Evolutionary conservation across 1,140 invertebrate genomes (phyloP).

Genomic region (Sesamia nonagrioides): DNA sequence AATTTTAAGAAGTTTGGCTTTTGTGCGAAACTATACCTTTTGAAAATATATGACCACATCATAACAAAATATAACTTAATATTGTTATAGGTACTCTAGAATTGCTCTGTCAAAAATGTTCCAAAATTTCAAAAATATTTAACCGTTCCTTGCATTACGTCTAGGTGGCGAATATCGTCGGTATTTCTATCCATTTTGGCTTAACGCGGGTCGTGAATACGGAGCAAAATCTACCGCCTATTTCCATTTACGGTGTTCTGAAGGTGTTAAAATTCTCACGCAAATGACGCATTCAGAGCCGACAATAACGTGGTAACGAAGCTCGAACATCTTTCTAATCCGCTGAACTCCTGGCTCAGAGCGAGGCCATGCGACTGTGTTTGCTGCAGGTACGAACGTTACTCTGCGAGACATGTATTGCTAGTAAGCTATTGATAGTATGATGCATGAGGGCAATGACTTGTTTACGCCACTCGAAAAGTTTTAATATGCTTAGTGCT

Average conservation of each 20-base stretch:
- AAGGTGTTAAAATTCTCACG: conserved; percentile 38
- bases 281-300: conserved; percentile 40
- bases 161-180: conserved; percentile 32
- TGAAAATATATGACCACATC: background rate
- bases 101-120: conserved; percentile 25
- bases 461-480: conserved; percentile 74
- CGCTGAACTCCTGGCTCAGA: conserved; percentile 2
- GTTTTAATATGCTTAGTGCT: conserved; percentile 67
- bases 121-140: conserved; percentile 37
- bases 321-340: conserved; percentile 32
- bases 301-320: conserved; percentile 22
- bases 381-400: conserved; percentile 20
- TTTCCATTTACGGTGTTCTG: conserved; percentile 33
- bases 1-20: conserved; percentile 33
- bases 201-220: conserved; percentile 13
- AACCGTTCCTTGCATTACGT: conserved; percentile 16
- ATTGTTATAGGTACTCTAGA: conserved; percentile 38
- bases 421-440: conserved; percentile 16
- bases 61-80: conserved; percentile 29
- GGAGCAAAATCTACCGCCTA: conserved; percentile 14
- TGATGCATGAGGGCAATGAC: conserved; percentile 43
- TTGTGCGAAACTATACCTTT: conserved; percentile 20
- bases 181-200: conserved; percentile 37
- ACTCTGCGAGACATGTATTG: too few species aligned
- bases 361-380: conserved; percentile 40